phyloP scores from a whole-genome alignment of 2,888 invertebrate genomes.

The Aphodius granarius region DNA sequence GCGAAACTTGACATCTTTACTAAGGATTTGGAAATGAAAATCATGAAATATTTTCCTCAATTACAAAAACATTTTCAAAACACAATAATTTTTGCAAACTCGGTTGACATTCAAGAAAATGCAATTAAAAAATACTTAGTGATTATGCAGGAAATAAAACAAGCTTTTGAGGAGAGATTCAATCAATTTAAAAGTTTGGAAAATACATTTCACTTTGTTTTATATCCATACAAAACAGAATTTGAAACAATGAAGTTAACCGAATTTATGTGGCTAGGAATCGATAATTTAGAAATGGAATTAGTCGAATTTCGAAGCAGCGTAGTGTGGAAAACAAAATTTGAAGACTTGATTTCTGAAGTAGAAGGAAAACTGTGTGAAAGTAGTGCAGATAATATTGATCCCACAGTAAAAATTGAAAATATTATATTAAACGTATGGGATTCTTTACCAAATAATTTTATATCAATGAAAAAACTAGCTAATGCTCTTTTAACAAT shows the following conservation, averaged over 20 bases:
- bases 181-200: constrained; percentile 21
- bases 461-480: constrained; percentile 19
- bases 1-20: constrained; percentile 22
- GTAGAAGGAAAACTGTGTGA: constrained; percentile 17
- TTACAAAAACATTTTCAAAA: constrained; percentile 26
- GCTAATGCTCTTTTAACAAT: constrained; percentile 20
- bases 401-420: constrained; percentile 21
- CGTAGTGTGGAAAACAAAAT: constrained; percentile 35
- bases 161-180: constrained; percentile 23
- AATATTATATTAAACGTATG: constrained; percentile 21
- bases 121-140: constrained; percentile 20
- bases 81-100: constrained; percentile 20
- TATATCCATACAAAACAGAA: constrained; percentile 18
- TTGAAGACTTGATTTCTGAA: constrained; percentile 42
- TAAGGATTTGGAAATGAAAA: constrained; percentile 24
- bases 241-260: constrained; percentile 28
- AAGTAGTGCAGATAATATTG: constrained; percentile 19
- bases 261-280: constrained; percentile 27
- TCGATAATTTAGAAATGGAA: constrained; percentile 19
- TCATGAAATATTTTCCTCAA: background rate
- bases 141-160: constrained; percentile 22
- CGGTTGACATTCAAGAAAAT: constrained; percentile 21
- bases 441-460: constrained; percentile 22
- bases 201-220: constrained; percentile 18
- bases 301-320: constrained; percentile 22